Evolutionary conservation across 1,140 invertebrate genomes (phyloP).

Genomic region (Pseudoatta argentina): DNA sequence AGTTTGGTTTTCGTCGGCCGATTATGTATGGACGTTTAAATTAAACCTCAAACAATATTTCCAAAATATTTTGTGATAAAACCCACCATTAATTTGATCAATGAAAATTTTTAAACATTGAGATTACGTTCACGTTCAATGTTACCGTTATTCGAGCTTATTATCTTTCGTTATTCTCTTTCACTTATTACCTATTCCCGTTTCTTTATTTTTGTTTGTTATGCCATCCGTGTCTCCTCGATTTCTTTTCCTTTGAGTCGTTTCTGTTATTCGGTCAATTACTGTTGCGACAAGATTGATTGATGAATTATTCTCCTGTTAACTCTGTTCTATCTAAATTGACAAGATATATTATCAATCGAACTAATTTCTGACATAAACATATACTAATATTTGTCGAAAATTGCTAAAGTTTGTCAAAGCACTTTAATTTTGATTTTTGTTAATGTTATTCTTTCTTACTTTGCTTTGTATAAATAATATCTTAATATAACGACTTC

Average conservation of each 20-base stretch:
- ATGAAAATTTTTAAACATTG: slow-evolving; percentile 46
- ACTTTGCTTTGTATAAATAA: not conserved
- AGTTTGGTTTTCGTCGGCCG: slow-evolving; percentile 60
- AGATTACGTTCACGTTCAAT: slow-evolving; percentile 72
- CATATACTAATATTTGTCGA: not conserved
- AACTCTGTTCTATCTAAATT: not conserved
- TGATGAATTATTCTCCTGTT: slow-evolving; percentile 53
- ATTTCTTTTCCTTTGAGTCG: slow-evolving; percentile 20
- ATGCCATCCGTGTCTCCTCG: slow-evolving; percentile 56
- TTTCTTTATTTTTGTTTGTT: slow-evolving; percentile 62
- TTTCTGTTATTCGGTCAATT: slow-evolving; percentile 60
- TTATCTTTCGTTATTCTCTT: slow-evolving; percentile 57
- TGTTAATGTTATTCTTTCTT: not conserved
- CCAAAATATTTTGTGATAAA: not conserved
- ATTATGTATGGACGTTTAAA: slow-evolving; percentile 66
- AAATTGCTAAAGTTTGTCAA: not conserved
- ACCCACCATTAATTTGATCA: not conserved
- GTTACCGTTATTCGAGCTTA: slow-evolving; percentile 71
- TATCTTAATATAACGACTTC: not conserved
- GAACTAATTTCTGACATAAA: not conserved
- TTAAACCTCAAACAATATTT: slow-evolving; percentile 57
- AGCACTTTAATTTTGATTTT: not conserved
- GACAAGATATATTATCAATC: slow-evolving; percentile 7
- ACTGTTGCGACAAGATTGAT: slow-evolving; percentile 56
- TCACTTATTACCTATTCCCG: slow-evolving; percentile 35